Base-by-base conservation (phyloP, 2,113 vertebrate genomes). In the Electrona antarctica region DNA sequence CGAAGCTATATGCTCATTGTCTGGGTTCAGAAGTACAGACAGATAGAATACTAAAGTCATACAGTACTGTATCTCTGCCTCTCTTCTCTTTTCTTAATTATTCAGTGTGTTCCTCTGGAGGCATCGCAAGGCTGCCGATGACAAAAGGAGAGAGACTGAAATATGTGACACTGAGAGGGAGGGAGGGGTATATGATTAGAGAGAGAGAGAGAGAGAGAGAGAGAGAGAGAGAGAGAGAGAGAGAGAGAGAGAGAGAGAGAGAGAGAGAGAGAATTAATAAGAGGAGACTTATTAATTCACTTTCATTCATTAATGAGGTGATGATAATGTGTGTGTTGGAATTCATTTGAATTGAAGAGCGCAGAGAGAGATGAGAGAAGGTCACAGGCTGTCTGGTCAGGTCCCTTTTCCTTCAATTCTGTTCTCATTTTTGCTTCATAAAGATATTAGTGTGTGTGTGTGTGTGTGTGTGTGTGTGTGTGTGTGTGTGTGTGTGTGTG, bases 41-140 rank as follows among this genome's bases (percentile, higher is more conserved):
- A 47, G 12, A n/a, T 7, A 4, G 10, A 41, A 21, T 63, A 61
- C 57, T 12, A 15, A 56, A 56, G 33, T 60, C 52, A 59, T 63
- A 60, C 21, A 1, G 21, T 21, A 60, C 21, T 21, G 21, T 21
- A 60, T 81, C 74, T 59, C 68, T 62, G 64, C 65, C 71, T 9
- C 52, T 71, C 59, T 82, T 41, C 66, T 71, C 71, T 76, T 76
- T 80, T 72, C 64, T 80, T 81, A 86, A 80, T 85, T 81, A 85
- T 83, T 84, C 67, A 64, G 73, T 76, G 73, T 49, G 56, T 64
- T 64, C 62, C 68, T 79, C 74, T 78, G 28, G 55, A 14, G 73
- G 54, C 60, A 8, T 4, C 21, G 47, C 33, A 33, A 69, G 46
- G 71, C 57, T 71, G 71, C 63, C 8, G 3, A 64, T 21, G 28